These are phyloP conservation scores for Centroberyx gerrardi DNA, from an alignment of 2,797 vertebrate species.

Conservation along the genomic window DNA sequence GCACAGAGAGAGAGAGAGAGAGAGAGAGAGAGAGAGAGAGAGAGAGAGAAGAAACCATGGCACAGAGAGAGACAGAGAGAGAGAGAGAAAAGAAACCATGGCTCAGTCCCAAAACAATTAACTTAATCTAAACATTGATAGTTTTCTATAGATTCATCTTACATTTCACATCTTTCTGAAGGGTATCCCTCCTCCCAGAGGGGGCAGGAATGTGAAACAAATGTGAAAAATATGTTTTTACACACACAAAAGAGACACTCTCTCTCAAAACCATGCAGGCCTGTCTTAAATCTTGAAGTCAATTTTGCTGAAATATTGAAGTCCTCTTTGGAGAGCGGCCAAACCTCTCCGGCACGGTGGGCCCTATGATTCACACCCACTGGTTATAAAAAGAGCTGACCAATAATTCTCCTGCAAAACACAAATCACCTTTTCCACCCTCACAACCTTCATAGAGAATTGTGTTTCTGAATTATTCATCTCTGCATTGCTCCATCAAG, in stretches of 20 bases:
- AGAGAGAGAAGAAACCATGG: neutral
- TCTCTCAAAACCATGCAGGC: neutral
- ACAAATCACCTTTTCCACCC: conserved; percentile 58
- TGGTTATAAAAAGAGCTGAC: conserved; percentile 38
- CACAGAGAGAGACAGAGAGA: neutral
- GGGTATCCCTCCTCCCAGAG: too few species aligned
- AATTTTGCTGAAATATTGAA: conserved; percentile 46
- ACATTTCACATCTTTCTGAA: too few species aligned
- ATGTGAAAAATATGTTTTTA: neutral
- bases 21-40: neutral
- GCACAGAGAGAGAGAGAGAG: neutral
- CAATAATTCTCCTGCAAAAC: conserved; percentile 57
- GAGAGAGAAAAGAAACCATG: neutral
- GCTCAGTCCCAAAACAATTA: neutral
- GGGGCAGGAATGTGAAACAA: too few species aligned
- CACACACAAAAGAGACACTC: neutral
- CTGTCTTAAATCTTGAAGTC: conserved; percentile 7
- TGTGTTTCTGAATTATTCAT: conserved; percentile 76
- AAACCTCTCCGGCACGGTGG: conserved; percentile 24
- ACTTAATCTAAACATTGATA: neutral
- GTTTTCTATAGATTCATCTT: neutral
- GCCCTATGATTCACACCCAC: conserved; percentile 31
- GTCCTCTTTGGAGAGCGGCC: conserved; percentile 32
- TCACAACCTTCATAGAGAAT: conserved; percentile 50
- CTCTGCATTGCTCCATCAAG: conserved; percentile 1